These are phyloP conservation scores for Apostichopus leukothele DNA, from an alignment of 53 echinoderm and acorn worm genomes.

Conservation along the genomic window DNA sequence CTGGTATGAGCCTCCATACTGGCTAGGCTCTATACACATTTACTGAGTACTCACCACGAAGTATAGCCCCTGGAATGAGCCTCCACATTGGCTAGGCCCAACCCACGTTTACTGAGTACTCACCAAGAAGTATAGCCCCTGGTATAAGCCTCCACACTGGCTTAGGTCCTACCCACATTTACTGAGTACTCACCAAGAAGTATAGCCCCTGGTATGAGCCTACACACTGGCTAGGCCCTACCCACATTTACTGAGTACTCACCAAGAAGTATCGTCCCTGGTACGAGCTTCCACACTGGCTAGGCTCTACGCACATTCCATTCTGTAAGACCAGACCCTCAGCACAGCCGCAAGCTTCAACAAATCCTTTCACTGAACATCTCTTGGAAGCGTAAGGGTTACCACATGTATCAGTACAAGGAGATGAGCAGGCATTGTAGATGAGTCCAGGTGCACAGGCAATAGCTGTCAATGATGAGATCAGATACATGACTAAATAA, in stretches of 20 bases:
- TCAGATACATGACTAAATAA: no score
- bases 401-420: slow-evolving; percentile 37
- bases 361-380: slow-evolving; percentile 26
- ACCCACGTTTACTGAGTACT: slow-evolving; percentile 14
- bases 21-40: neutral
- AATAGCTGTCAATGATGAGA: neutral
- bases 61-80: neutral
- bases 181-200: slow-evolving; percentile 10
- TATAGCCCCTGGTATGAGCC: slow-evolving; percentile 33
- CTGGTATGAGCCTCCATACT: slow-evolving; percentile 29
- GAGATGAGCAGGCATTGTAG: slow-evolving; percentile 24
- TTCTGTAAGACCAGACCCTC: slow-evolving; percentile 48
- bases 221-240: neutral
- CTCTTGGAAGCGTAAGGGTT: slow-evolving; percentile 33
- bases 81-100: neutral
- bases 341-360: slow-evolving; percentile 41
- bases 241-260: slow-evolving; percentile 24
- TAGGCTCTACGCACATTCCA: slow-evolving; percentile 14
- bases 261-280: slow-evolving; percentile 36
- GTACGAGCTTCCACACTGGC: slow-evolving; percentile 24
- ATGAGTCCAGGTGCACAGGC: slow-evolving; percentile 41
- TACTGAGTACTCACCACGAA: slow-evolving; percentile 10
- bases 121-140: slow-evolving; percentile 29
- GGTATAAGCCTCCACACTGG: slow-evolving; percentile 20
- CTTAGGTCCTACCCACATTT: neutral